phyloP scores from a whole-genome alignment of 2,113 vertebrate genomes.

The Cottus gobio region DNA sequence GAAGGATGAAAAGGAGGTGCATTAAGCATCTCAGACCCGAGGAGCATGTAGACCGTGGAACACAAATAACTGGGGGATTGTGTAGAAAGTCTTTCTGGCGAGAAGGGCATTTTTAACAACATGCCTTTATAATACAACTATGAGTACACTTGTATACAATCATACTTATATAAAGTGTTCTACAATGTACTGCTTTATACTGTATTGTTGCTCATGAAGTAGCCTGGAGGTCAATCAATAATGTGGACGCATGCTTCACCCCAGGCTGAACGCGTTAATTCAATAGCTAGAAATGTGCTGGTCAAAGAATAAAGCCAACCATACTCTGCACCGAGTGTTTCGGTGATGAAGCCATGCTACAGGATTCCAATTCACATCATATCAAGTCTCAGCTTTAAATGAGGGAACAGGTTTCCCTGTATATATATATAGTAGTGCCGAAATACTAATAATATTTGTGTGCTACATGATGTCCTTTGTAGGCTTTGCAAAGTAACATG shows the following conservation, averaged over 20 bases:
- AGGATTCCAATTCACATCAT: background rate
- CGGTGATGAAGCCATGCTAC: background rate
- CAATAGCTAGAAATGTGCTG: background rate
- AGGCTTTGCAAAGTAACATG: slow-evolving; percentile 28
- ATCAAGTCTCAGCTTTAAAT: background rate
- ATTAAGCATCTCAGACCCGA: slow-evolving; percentile 41
- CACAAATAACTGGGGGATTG: slow-evolving; percentile 25
- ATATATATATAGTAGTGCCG: background rate
- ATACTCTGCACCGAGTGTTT: background rate
- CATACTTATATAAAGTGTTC: background rate
- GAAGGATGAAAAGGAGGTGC: slow-evolving; percentile 30
- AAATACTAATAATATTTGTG: background rate
- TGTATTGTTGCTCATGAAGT: slow-evolving; percentile 6
- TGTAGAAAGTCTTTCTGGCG: background rate
- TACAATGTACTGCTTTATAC: background rate
- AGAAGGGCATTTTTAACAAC: slow-evolving; percentile 16
- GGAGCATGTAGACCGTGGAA: slow-evolving; percentile 29
- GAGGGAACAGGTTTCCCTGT: background rate
- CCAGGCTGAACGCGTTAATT: background rate
- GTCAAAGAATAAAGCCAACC: background rate
- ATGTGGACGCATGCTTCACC: background rate
- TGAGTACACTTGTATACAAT: background rate
- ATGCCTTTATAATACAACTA: background rate
- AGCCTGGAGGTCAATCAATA: slow-evolving; percentile 27
- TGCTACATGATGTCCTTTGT: background rate